Evolutionary conservation across 2,888 invertebrate genomes (phyloP).

Genomic region (Leptinotarsa peninsularis): DNA sequence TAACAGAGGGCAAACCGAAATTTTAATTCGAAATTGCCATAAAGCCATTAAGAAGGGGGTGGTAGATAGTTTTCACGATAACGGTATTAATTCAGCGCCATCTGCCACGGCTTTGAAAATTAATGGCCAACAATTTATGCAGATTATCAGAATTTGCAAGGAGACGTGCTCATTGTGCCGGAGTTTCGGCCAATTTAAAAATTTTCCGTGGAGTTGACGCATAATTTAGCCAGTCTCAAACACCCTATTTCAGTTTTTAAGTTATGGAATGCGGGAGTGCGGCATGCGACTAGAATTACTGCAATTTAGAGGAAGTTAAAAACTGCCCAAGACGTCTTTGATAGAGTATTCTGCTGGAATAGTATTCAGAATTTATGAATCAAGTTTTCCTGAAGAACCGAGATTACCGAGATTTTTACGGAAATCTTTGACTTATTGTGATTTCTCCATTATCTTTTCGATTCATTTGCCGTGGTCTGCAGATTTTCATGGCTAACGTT

Average conservation of each 20-base stretch:
- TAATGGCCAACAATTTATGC: constrained; percentile 48
- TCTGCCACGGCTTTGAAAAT: constrained; percentile 40
- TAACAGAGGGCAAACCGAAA: constrained; percentile 11
- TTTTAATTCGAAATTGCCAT: constrained; percentile 30
- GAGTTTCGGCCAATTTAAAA: constrained; percentile 32
- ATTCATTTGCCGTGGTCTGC: too few relatives aligned
- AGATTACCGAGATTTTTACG: too few relatives aligned
- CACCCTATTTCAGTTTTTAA: constrained; percentile 12
- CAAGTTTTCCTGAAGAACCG: too few relatives aligned
- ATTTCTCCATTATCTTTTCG: too few relatives aligned
- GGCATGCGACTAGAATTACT: constrained; percentile 7
- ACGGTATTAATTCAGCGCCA: constrained; percentile 42
- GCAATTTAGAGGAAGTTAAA: constrained; percentile 7
- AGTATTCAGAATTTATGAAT: neutral
- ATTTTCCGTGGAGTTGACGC: constrained; percentile 27
- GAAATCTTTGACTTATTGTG: too few relatives aligned
- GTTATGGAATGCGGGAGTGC: constrained; percentile 6
- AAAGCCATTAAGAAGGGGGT: constrained; percentile 33
- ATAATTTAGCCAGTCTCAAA: constrained; percentile 18
- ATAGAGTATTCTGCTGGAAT: neutral
- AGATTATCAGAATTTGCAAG: constrained; percentile 47
- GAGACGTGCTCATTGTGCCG: constrained; percentile 31
- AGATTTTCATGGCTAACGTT: too few relatives aligned
- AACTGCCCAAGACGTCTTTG: neutral
- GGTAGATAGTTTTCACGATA: constrained; percentile 36